Base-by-base conservation (phyloP, 1,140 invertebrate genomes). In the Maconellicoccus hirsutus region DNA sequence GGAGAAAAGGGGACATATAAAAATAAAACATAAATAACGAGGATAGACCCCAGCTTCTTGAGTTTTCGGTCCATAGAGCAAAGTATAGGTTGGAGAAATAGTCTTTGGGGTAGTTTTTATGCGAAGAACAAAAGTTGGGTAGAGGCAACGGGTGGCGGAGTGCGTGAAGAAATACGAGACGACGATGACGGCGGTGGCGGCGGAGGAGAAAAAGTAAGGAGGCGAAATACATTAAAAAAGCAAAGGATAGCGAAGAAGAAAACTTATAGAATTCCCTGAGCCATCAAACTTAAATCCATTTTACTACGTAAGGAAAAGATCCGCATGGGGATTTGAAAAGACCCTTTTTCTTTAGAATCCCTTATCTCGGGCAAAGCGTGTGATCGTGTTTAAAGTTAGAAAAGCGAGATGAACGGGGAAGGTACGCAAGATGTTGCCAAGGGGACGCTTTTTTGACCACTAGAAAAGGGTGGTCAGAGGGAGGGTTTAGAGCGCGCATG, bases 271-370 rank as follows among this genome's bases (percentile, higher is more conserved):
- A 66, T 66, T 66, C 61, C 61, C 61, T 66, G 25, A 66, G 61
- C 61, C 61, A 66, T 66, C 61, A 66, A 66, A 66, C 61, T 66
- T 66, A 66, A 66, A 66, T 66, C 61, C 61, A 66, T 66, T 66
- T 66, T 66, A 66, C 61, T 66, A 66, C 25, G 25, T 66, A 66
- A 66, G 61, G 61, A 66, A 66, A 66, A 66, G 61, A 66, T 66
- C 61, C 61, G 61, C 61, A 66, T 66, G 61, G 61, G 61, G 61
- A 66, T 66, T 66, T 66, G 61, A 66, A 66, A 66, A 66, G 61
- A 66, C 61, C 61, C 25, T 66, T 66, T 66, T 66, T 66, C 25
- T 66, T 25, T 66, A 66, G 61, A 66, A 66, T 66, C 61, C 61
- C 61, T 66, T 66, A 66, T 66, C 61, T 66, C 61, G 61, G 61